A percentile compares a stretch with the other conserved stretches of the same genome.
These are phyloP conservation scores for Umimayanthus chanpuru DNA, from an alignment of 92 coral and sea anemone genomes.

Conservation along the genomic window DNA sequence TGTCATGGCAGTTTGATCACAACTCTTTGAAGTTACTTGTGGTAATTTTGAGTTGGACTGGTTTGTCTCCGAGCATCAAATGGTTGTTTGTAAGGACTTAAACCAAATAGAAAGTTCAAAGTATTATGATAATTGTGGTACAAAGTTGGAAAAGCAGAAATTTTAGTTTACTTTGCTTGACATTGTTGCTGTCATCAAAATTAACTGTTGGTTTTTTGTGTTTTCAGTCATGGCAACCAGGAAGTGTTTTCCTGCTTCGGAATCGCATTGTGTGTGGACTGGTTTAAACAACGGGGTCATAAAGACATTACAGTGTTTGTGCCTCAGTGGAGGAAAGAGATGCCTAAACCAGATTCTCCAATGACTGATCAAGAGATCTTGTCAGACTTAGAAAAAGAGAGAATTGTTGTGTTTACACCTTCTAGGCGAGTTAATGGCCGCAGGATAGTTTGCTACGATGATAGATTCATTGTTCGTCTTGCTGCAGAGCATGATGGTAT, in stretches of 20 bases:
- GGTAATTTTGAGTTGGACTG: too few relatives aligned
- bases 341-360: slow-evolving; percentile 80
- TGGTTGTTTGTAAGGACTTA: too few relatives aligned
- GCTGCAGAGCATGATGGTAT: slow-evolving; percentile 94
- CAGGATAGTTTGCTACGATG: slow-evolving; percentile 97
- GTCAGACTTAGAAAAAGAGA: slow-evolving; percentile 77
- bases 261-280: slow-evolving; percentile 90
- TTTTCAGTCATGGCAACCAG: slow-evolving; percentile 90
- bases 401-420: slow-evolving; percentile 88
- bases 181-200: not conserved
- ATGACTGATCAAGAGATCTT: slow-evolving; percentile 86
- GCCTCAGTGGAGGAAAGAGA: slow-evolving; percentile 95
- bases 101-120: too few relatives aligned
- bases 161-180: not conserved
- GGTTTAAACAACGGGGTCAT: slow-evolving; percentile 86
- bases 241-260: slow-evolving; percentile 89
- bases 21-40: too few relatives aligned
- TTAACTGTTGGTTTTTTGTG: not conserved
- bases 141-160: not conserved
- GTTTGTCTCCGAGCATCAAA: not conserved
- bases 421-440: slow-evolving; percentile 93
- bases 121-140: not conserved
- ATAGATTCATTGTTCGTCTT: slow-evolving; percentile 84
- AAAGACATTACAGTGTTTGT: slow-evolving; percentile 97
- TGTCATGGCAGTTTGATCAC: too few relatives aligned